Evolutionary conservation across 2,113 vertebrate species (phyloP).

Genomic region (Cyanoramphus novaezelandiae): DNA sequence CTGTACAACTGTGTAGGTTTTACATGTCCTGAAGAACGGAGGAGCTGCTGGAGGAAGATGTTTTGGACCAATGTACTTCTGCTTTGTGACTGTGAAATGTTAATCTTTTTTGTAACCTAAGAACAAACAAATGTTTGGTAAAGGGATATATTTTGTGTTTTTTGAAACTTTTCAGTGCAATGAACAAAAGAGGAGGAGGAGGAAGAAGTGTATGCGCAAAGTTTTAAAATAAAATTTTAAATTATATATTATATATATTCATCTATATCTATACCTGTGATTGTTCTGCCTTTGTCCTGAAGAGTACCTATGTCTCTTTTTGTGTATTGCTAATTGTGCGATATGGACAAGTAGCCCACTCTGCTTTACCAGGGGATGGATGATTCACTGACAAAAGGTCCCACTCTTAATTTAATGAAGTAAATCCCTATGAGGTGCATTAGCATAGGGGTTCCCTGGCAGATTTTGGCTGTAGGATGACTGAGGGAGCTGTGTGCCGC

Average conservation of each 20-base stretch:
- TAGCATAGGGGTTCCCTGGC: neutral
- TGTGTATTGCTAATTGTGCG: neutral
- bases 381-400: neutral
- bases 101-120: conserved; percentile 85
- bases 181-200: conserved; percentile 73
- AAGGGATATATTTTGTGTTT: conserved; percentile 85
- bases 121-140: conserved; percentile 77
- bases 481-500: neutral
- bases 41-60: conserved; percentile 48
- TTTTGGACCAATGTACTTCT: conserved; percentile 73
- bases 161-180: conserved; percentile 83
- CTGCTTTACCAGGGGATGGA: neutral
- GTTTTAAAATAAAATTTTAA: conserved; percentile 82
- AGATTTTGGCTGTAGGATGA: neutral
- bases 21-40: conserved; percentile 47
- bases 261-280: neutral
- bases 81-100: conserved; percentile 86
- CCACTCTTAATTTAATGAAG: neutral
- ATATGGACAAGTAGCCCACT: neutral
- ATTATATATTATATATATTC: conserved; percentile 75
- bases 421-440: neutral
- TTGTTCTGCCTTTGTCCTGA: conserved; percentile 9
- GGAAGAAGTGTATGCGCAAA: conserved; percentile 72
- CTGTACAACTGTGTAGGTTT: conserved; percentile 50
- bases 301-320: neutral